Evolutionary conservation across 2,113 vertebrate genomes (phyloP).

Genomic region (Tragelaphus imberbis): DNA sequence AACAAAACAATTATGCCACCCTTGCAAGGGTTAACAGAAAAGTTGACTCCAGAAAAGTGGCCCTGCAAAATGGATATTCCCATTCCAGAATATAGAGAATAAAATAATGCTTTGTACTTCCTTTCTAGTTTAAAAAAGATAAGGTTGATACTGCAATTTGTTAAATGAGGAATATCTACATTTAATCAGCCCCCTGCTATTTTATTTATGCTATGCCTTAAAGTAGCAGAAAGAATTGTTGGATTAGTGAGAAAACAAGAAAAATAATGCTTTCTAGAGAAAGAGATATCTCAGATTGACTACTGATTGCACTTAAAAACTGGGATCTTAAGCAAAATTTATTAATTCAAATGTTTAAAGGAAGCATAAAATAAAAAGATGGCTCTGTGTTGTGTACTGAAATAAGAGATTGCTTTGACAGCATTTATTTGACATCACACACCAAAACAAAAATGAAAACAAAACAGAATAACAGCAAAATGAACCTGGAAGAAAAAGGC

Average conservation of each 20-base stretch:
- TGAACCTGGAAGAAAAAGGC: background rate
- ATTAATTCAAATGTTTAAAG: background rate
- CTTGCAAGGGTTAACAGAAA: background rate
- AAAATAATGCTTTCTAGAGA: background rate
- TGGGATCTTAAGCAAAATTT: background rate
- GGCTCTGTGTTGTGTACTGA: accelerated
- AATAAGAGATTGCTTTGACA: background rate
- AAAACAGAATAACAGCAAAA: background rate
- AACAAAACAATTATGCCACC: background rate
- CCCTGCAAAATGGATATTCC: background rate
- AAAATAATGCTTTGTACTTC: background rate
- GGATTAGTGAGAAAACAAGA: background rate
- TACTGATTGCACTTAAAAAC: background rate
- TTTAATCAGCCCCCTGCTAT: background rate
- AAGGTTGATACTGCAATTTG: background rate
- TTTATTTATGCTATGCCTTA: background rate
- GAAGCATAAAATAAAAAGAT: background rate
- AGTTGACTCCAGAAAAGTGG: background rate
- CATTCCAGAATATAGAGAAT: background rate
- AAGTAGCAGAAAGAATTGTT: background rate
- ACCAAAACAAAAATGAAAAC: background rate
- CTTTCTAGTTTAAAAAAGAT: background rate
- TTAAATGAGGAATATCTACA: background rate
- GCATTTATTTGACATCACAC: background rate
- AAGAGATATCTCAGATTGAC: background rate